Percentiles rank a stretch among this genome's conserved stretches.
Evolutionary conservation across 2,888 invertebrate species (phyloP).

Genomic region (Eupithecia subumbrata): DNA sequence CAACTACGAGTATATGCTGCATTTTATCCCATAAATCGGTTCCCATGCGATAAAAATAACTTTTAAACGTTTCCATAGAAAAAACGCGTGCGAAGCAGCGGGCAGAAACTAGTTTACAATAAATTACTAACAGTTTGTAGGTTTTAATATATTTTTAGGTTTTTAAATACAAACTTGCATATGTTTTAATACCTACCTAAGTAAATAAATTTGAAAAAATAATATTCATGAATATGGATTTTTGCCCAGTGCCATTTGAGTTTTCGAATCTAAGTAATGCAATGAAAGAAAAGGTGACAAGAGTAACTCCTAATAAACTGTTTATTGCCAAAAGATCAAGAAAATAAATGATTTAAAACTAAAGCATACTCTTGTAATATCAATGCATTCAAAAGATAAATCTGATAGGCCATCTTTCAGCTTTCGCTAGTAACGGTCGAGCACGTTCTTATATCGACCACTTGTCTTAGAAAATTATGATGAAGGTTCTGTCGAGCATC

Average conservation of each 20-base stretch:
- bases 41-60: too few species aligned
- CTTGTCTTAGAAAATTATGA: conserved; percentile 15
- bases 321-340: not conserved
- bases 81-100: too few species aligned
- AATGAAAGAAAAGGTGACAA: not conserved
- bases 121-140: not conserved
- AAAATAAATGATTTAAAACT: not conserved
- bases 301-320: too few species aligned
- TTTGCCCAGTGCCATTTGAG: not conserved
- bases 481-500: conserved; percentile 6
- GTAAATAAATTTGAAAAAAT: not conserved
- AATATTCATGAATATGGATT: too few species aligned
- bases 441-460: conserved; percentile 15
- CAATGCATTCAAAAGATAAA: not conserved
- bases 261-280: not conserved
- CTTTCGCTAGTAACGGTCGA: conserved; percentile 4
- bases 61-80: too few species aligned
- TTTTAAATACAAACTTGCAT: too few species aligned
- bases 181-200: not conserved
- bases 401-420: not conserved
- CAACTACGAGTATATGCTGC: too few species aligned
- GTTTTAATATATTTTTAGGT: too few species aligned
- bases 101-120: too few species aligned
- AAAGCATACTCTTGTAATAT: not conserved
- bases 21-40: too few species aligned